Percentiles rank a stretch among this genome's conserved stretches.
Conservation (phyloP, 2,797 vertebrate genomes). For the Catamblyrhynchus diadema region DNA sequence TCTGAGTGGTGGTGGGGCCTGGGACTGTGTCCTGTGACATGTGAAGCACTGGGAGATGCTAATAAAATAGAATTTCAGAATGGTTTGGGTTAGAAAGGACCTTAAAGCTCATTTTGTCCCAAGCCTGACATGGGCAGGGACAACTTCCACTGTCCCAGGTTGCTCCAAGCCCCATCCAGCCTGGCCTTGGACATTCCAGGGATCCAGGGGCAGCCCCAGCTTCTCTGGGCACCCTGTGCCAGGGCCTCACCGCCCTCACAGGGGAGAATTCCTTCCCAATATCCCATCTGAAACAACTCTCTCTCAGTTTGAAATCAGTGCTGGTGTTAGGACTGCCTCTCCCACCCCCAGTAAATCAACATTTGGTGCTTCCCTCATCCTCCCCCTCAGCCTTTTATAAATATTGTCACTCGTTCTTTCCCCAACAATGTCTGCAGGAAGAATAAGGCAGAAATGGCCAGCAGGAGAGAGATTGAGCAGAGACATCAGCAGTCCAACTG, state of each 20-base stretch:
- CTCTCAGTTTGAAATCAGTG: no score
- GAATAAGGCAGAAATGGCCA: neutral
- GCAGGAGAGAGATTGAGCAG: neutral
- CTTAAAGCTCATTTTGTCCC: neutral
- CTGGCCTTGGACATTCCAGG: neutral
- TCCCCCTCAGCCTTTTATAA: neutral
- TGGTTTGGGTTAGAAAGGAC: neutral
- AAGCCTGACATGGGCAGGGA: accelerated
- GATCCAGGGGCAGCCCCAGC: neutral
- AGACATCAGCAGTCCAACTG: neutral
- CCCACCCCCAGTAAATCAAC: neutral
- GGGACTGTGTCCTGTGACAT: neutral
- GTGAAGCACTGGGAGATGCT: neutral
- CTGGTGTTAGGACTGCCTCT: neutral
- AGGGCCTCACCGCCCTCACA: accelerated
- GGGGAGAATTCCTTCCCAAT: neutral
- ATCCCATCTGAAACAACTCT: accelerated
- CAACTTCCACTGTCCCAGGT: accelerated
- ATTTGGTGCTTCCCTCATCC: neutral
- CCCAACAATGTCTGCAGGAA: neutral
- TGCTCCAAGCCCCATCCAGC: accelerated
- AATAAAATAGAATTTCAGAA: neutral
- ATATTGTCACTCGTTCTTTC: neutral
- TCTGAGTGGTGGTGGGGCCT: neutral
- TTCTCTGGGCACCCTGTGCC: neutral